Evolutionary conservation across 1,140 invertebrate species (phyloP).

Genomic region (Lucilia sericata): DNA sequence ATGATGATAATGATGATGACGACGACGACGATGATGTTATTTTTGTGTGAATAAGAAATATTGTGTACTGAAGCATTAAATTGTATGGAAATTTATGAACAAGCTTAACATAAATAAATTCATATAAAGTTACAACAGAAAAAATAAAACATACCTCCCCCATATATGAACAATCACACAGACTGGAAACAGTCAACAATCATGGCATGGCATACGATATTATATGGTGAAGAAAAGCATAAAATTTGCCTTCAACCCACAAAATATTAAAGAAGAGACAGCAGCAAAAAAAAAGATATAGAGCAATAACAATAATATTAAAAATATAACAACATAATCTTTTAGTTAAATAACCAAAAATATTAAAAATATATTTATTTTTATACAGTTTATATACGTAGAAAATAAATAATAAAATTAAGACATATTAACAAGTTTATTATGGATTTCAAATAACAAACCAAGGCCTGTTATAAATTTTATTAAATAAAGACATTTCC

Average conservation of each 20-base stretch:
- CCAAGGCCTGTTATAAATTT: not conserved
- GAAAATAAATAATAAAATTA: constrained; percentile 4
- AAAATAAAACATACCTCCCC: not conserved
- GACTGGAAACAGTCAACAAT: not conserved
- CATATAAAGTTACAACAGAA: not conserved
- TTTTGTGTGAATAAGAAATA: constrained; percentile 52
- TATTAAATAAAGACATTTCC: not conserved
- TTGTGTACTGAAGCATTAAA: constrained; percentile 67
- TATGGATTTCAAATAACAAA: not conserved
- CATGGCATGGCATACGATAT: not conserved
- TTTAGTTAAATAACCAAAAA: constrained; percentile 16
- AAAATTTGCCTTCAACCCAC: not conserved
- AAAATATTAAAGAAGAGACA: not conserved
- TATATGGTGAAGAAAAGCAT: constrained; percentile 24
- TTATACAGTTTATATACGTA: not conserved
- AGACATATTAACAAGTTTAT: not conserved
- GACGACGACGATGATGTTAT: not conserved
- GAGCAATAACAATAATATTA: not conserved
- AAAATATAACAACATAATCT: constrained; percentile 8
- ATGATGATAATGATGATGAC: not conserved
- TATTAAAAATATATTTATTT: not conserved
- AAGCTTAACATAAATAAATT: constrained; percentile 23
- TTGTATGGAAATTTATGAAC: constrained; percentile 67
- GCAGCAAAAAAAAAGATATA: not conserved
- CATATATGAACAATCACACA: not conserved